phyloP scores from a whole-genome alignment of 1,140 invertebrate genomes.

The Leptopilina clavipes region DNA sequence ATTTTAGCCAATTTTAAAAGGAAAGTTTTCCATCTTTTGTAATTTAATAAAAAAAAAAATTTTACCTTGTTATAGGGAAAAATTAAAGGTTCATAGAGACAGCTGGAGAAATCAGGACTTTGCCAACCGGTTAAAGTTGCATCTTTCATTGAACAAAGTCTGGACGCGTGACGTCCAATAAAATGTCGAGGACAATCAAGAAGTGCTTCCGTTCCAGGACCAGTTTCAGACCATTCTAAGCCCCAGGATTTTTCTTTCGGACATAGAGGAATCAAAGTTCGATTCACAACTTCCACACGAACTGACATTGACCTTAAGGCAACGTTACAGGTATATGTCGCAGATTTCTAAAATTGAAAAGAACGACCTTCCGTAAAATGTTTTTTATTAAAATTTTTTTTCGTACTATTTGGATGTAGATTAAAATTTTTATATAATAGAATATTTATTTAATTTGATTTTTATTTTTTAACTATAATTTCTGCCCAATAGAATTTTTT shows the following conservation, averaged over 20 bases:
- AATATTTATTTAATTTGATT: too few relatives aligned
- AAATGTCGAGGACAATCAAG: slow-evolving; percentile 77
- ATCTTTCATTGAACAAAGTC: slow-evolving; percentile 78
- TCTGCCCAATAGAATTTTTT: too few relatives aligned
- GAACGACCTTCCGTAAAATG: background rate
- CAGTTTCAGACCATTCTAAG: slow-evolving; percentile 78
- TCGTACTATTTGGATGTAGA: too few relatives aligned
- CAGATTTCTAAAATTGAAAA: slow-evolving; percentile 75
- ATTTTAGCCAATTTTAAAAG: too few relatives aligned
- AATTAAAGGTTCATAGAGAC: slow-evolving; percentile 79
- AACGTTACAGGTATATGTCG: slow-evolving; percentile 79
- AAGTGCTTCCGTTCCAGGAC: slow-evolving; percentile 77
- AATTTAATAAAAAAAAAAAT: slow-evolving; percentile 48
- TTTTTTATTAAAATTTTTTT: background rate
- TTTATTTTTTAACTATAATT: background rate
- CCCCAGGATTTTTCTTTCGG: slow-evolving; percentile 70
- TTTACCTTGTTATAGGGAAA: slow-evolving; percentile 80
- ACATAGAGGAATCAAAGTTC: slow-evolving; percentile 74
- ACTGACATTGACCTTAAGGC: slow-evolving; percentile 77
- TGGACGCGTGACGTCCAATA: slow-evolving; percentile 73
- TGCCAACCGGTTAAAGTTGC: slow-evolving; percentile 81
- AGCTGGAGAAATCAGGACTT: slow-evolving; percentile 83
- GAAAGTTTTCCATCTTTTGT: too few relatives aligned
- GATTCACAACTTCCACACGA: slow-evolving; percentile 78
- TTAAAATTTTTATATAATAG: too few relatives aligned